Base-by-base conservation (phyloP, 1,140 invertebrate species). In the Galleria mellonella region DNA sequence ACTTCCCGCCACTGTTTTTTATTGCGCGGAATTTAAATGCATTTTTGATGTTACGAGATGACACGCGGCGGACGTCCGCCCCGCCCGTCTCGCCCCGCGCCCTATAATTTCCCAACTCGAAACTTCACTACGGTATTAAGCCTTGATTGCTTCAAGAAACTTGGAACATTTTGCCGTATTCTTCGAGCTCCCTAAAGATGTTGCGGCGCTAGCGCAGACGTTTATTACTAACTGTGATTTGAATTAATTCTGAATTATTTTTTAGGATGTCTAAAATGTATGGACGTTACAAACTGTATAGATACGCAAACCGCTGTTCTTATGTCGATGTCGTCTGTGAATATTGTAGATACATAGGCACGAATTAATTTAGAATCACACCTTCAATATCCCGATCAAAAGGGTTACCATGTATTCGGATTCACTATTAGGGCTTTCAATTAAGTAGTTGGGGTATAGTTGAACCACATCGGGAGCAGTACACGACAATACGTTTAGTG, bases 1-100 rank as follows among this genome's bases (percentile, higher is more conserved):
- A 82, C 70, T 83, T 83, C 73, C 64, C 69, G 74, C 64, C 72
- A 67, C 74, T 79, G 78, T 85, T 85, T 85, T 85, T 83, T 85
- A 83, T 85, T 85, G 78, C 82, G 78, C 75, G 60, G 75, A 81
- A 85, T 85, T 83, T 85, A 85, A 85, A 85, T 85, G 82, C 78
- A 85, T 85, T 85, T 85, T 85, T 85, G 82, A 85, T 85, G 82
- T 85, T 78, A 79, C 72, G 78, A 85, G 74, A 85, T 85, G 82
- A 85, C 82, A 85, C 78, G 82, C 78, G 65, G 78, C 76, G 73
- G 78, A 74, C 81, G 68, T 67, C 71, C 62, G 56, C 73, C 61
- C 64, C 63, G 38, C 55, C 49, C 59, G 12, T 32, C 53, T 30
- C 62, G 51, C 61, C 51, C 63, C 63, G 51, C 67, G 67, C 68